Evolutionary conservation across 2,797 vertebrate genomes (phyloP), one percentile per base, ranked within the genome.

Genomic region (Siniperca undulata): DNA sequence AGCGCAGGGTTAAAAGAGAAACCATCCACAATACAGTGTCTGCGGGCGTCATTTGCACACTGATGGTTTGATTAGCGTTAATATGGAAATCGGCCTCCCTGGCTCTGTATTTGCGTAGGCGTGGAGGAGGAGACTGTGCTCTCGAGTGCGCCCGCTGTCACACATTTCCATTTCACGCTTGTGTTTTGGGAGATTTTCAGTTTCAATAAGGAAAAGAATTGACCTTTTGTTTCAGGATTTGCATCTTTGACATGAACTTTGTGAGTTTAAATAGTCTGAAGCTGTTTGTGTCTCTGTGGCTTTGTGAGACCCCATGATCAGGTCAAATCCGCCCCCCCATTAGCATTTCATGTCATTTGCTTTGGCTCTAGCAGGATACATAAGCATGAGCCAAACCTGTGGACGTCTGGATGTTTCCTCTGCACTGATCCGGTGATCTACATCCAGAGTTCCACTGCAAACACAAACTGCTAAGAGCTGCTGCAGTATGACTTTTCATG

Each of bases 51-150:
- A 86, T 88, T 87, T 87, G 86, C 90, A 88, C 82, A 81, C 42
- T 62, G 85, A 89, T 81, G 70, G 36, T 30, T 72, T 64, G 88
- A 91, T 90, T 59, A 76, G 36, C 58, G 53, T 69, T 71, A 52
- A 82, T 91, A 94, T 93, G 94, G 83, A 95, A 95, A 94, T 93
- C 22, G 34, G 64, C 53, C 36, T 56, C 44, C 1, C 14, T 38
- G n/a, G 7, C 62, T 44, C 36, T 38, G 0, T 53, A 55, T 78
- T 68, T 86, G 82, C 24, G 42, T 78, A 73, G 30, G 13, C 40
- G 74, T 66, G 68, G 7, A 65, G 46, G 56, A 74, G 58, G 36
- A 36, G 27, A 67, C 58, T 22, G 38, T 74, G 80, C 84, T 83
- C 75, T 83, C 86, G 61, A 87, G 80, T 75, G 80, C 13, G 1